Conservation (phyloP, 2,113 vertebrate genomes). For the Orycteropus afer region DNA sequence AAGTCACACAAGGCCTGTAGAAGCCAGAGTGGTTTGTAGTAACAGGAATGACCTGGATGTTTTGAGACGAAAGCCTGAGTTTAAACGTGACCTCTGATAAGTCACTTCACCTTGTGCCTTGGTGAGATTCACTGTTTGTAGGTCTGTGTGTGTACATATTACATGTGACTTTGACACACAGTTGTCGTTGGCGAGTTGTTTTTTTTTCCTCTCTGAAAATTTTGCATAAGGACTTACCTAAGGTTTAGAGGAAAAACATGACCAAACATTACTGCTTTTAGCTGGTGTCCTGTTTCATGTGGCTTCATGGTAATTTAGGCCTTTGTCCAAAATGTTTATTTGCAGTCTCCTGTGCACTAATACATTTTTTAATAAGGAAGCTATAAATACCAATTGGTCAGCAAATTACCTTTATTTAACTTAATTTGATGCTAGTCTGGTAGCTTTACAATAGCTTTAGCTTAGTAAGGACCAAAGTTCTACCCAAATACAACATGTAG, state of each 20-base stretch:
- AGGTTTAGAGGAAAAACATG: background rate
- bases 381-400: background rate
- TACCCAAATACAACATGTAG: slow-evolving; percentile 2
- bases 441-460: slow-evolving; percentile 61
- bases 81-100: slow-evolving; percentile 47
- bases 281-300: background rate
- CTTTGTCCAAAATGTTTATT: slow-evolving; percentile 7
- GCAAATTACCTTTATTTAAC: background rate
- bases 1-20: background rate
- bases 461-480: slow-evolving; percentile 46
- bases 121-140: slow-evolving; percentile 26
- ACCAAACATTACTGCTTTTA: slow-evolving; percentile 21
- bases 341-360: background rate
- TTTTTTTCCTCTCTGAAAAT: background rate
- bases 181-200: background rate
- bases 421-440: background rate
- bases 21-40: slow-evolving; percentile 15
- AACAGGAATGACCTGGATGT: background rate
- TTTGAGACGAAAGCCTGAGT: slow-evolving; percentile 34
- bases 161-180: background rate
- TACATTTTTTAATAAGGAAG: slow-evolving; percentile 31
- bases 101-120: slow-evolving; percentile 66
- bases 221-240: background rate
- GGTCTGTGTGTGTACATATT: background rate
- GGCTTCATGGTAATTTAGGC: slow-evolving; percentile 1